A percentile compares a stretch with the other conserved stretches of the same genome.
Conservation (phyloP, 1,140 invertebrate species). For the Phymorhynchus buccinoides region DNA sequence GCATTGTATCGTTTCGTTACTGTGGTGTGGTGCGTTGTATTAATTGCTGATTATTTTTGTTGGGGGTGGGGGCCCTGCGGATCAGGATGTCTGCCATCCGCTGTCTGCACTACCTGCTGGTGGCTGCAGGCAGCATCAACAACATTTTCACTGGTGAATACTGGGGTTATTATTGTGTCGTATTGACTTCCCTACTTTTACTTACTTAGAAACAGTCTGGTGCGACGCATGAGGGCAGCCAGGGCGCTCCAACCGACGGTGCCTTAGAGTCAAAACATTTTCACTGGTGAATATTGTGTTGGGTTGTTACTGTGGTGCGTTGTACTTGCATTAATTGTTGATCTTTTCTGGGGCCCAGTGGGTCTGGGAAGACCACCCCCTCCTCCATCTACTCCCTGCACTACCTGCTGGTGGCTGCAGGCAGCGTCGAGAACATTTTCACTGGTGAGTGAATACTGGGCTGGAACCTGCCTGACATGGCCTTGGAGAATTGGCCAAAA, state of each 20-base stretch:
- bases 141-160: constrained; percentile 76
- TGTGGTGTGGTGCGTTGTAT: too few relatives aligned
- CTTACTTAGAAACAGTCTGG: too few relatives aligned
- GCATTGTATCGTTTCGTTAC: too few relatives aligned
- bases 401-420: constrained; percentile 87
- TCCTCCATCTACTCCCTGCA: constrained; percentile 89
- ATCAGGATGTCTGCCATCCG: constrained; percentile 92
- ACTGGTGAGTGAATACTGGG: constrained; percentile 67
- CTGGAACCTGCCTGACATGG: not conserved
- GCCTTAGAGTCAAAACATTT: not conserved
- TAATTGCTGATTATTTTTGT: too few relatives aligned
- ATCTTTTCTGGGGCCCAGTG: constrained; percentile 87
- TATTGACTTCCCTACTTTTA: too few relatives aligned
- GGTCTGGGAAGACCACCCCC: constrained; percentile 90
- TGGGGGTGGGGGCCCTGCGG: constrained; percentile 86
- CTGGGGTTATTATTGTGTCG: too few relatives aligned
- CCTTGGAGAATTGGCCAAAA: too few relatives aligned
- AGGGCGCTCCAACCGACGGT: too few relatives aligned
- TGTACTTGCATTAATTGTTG: too few relatives aligned
- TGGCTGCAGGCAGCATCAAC: constrained; percentile 83
- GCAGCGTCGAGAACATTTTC: constrained; percentile 79
- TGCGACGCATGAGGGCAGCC: too few relatives aligned
- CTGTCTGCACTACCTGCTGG: constrained; percentile 87
- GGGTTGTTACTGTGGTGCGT: too few relatives aligned
- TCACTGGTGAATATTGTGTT: too few relatives aligned